phyloP scores from a whole-genome alignment of 2,113 vertebrate genomes.

The Ptychochromis oligacanthus region DNA sequence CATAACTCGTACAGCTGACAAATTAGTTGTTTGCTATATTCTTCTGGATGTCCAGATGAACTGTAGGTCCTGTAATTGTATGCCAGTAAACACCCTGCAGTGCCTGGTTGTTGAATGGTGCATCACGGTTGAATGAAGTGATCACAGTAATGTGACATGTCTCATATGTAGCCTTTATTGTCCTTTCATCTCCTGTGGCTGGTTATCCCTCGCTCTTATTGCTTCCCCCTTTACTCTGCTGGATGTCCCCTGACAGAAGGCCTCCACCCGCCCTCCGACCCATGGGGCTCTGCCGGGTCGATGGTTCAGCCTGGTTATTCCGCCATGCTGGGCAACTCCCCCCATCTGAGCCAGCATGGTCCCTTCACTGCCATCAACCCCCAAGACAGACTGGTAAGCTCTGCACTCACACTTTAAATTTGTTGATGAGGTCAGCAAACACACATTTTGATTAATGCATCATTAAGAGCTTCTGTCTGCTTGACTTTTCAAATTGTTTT shows the following conservation, averaged over 20 bases:
- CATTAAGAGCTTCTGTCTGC: conserved; percentile 1
- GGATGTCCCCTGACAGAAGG: conserved; percentile 74
- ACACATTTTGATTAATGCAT: conserved; percentile 20
- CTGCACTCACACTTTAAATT: not conserved
- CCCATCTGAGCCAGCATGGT: conserved; percentile 84
- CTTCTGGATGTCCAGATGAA: not conserved
- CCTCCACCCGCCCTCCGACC: conserved; percentile 80
- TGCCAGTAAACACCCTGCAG: conserved; percentile 15
- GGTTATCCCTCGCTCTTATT: conserved; percentile 44
- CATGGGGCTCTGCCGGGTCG: conserved; percentile 86
- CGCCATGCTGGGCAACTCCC: conserved; percentile 86
- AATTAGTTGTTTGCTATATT: not conserved
- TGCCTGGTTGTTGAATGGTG: conserved; percentile 20
- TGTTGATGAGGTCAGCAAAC: not conserved
- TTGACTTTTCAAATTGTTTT: conserved; percentile 10
- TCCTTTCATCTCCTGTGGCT: conserved; percentile 60
- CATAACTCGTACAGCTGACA: not conserved
- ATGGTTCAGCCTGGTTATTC: conserved; percentile 89
- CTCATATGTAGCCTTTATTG: conserved; percentile 70
- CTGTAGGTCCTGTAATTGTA: not conserved
- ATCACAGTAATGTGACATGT: conserved; percentile 69
- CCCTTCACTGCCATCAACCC: conserved; percentile 89
- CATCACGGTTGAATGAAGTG: conserved; percentile 67
- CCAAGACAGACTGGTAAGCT: conserved; percentile 90
- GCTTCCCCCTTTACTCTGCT: conserved; percentile 13